phyloP scores from a whole-genome alignment of 1,140 invertebrate genomes.

The Augochlora pura region DNA sequence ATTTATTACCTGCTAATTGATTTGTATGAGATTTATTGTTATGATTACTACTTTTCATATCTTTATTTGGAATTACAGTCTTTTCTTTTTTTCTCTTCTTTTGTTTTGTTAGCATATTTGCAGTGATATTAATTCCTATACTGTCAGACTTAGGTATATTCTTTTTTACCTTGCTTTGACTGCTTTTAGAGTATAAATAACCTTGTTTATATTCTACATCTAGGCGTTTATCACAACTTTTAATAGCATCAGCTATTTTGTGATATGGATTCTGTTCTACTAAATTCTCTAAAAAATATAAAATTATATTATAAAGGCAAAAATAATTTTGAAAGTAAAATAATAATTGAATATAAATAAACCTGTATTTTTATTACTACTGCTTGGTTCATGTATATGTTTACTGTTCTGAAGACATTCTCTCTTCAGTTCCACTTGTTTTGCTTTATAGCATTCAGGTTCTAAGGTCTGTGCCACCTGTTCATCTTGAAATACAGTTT shows the following conservation, averaged over 20 bases:
- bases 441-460: background rate
- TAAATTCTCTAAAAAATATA: conserved; percentile 16
- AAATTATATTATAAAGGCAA: background rate
- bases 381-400: background rate
- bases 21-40: conserved; percentile 62
- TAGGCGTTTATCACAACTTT: background rate
- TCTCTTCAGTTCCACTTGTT: background rate
- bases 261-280: background rate
- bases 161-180: conserved; percentile 13
- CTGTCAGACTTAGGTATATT: conserved; percentile 18
- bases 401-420: background rate
- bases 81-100: conserved; percentile 37
- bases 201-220: background rate
- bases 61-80: background rate
- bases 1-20: conserved; percentile 61
- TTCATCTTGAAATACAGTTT: conserved; percentile 63
- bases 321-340: background rate
- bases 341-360: conserved; percentile 13
- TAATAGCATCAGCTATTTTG: background rate
- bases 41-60: conserved; percentile 52
- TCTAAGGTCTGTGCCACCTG: background rate
- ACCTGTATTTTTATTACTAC: background rate
- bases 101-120: conserved; percentile 21
- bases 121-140: conserved; percentile 19
- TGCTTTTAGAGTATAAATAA: conserved; percentile 3